These are phyloP conservation scores for Drosophila robusta DNA, from an alignment of 2,888 invertebrate genomes.

Conservation along the genomic window DNA sequence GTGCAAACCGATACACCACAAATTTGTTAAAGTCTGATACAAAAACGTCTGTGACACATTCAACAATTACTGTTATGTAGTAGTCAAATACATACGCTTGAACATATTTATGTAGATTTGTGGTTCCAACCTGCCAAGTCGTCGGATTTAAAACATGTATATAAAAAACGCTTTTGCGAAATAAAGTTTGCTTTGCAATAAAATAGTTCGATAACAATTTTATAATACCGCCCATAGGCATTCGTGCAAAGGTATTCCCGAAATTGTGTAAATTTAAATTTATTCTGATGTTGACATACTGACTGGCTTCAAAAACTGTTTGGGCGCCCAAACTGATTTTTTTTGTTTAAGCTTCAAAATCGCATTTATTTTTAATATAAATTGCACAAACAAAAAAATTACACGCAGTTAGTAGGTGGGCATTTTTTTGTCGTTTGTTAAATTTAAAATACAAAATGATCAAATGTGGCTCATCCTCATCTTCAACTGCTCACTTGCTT, in stretches of 20 bases:
- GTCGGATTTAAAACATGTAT: too few relatives aligned
- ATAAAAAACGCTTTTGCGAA: too few relatives aligned
- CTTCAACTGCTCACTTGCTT: background rate
- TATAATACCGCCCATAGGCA: background rate
- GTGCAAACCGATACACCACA: constrained; percentile 25
- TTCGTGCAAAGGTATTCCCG: background rate
- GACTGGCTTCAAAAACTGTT: too few relatives aligned
- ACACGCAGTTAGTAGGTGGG: too few relatives aligned
- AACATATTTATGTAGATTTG: constrained; percentile 10
- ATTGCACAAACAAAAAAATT: background rate
- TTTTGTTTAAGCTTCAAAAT: background rate
- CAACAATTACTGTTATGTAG: constrained; percentile 3
- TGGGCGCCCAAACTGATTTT: background rate
- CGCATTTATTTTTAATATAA: background rate
- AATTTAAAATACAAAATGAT: too few relatives aligned
- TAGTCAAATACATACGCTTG: constrained; percentile 13
- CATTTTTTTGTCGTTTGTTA: too few relatives aligned
- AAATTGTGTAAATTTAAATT: background rate
- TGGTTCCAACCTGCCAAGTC: background rate
- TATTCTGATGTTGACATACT: background rate
- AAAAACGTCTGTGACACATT: constrained; percentile 15
- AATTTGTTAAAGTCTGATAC: constrained; percentile 28
- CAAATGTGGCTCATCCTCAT: background rate
- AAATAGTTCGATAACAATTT: background rate
- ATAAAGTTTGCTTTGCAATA: too few relatives aligned